Conservation (phyloP, 2,797 vertebrate species). For the Varecia variegata region DNA sequence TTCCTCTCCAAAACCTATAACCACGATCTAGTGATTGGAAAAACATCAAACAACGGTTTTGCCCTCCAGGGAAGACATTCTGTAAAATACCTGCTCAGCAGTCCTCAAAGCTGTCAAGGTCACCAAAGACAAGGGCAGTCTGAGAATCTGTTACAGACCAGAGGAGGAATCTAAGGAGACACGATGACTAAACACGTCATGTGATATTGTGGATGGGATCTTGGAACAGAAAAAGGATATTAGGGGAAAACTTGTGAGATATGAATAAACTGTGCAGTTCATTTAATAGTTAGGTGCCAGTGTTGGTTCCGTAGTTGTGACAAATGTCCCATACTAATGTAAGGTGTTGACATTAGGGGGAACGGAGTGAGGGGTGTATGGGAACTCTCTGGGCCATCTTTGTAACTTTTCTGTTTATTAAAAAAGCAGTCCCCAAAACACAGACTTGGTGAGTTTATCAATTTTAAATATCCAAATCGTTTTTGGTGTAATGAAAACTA, state of each 20-base stretch:
- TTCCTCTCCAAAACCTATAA: not conserved
- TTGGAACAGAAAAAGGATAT: not conserved
- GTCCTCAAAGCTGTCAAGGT: not conserved
- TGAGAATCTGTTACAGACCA: not conserved
- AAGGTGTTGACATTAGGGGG: not conserved
- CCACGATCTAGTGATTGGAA: not conserved
- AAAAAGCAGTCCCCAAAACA: not conserved
- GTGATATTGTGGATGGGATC: not conserved
- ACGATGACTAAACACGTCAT: accelerated
- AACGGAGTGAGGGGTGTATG: accelerated
- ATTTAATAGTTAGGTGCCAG: accelerated
- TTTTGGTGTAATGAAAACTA: not conserved
- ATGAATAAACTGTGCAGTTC: not conserved
- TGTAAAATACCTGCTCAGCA: not conserved
- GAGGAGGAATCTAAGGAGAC: not conserved
- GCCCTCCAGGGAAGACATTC: not conserved
- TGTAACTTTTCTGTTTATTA: not conserved
- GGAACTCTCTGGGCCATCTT: not conserved
- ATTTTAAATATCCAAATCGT: not conserved
- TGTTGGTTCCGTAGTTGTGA: not conserved
- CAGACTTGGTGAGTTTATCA: not conserved
- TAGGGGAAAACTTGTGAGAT: not conserved
- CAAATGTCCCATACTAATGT: no score
- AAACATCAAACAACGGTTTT: not conserved
- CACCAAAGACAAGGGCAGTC: not conserved